These are phyloP conservation scores for Lutjanus erythropterus DNA, from an alignment of 2,113 vertebrate genomes.

Conservation along the genomic window DNA sequence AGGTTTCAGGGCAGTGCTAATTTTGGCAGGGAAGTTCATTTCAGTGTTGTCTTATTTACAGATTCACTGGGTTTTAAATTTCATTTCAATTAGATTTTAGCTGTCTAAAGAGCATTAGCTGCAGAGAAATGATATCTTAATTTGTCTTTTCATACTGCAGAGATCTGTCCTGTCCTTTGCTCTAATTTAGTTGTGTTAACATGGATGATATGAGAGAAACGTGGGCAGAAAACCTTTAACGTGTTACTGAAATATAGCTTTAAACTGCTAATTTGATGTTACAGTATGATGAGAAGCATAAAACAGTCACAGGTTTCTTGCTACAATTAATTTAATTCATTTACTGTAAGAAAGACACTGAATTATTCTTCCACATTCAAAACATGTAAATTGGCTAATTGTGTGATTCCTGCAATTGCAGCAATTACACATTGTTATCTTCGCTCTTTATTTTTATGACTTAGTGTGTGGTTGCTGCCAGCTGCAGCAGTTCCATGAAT, in stretches of 20 bases:
- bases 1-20: slow-evolving; percentile 30
- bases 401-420: no score
- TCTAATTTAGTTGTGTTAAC: not conserved
- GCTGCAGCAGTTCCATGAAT: no score
- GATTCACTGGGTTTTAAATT: not conserved
- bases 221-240: not conserved
- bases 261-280: not conserved
- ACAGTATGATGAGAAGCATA: not conserved
- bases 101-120: not conserved
- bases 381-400: not conserved
- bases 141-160: not conserved
- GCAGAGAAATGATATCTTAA: not conserved
- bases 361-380: not conserved
- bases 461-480: no score
- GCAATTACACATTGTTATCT: no score
- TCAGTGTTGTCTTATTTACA: not conserved
- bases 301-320: not conserved
- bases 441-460: no score
- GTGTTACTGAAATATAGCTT: not conserved
- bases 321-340: not conserved
- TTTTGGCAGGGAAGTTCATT: slow-evolving; percentile 27
- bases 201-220: not conserved
- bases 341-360: not conserved
- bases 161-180: not conserved
- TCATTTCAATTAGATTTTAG: not conserved